Conservation (phyloP, 2,888 invertebrate species). For the Mimas tiliae region DNA sequence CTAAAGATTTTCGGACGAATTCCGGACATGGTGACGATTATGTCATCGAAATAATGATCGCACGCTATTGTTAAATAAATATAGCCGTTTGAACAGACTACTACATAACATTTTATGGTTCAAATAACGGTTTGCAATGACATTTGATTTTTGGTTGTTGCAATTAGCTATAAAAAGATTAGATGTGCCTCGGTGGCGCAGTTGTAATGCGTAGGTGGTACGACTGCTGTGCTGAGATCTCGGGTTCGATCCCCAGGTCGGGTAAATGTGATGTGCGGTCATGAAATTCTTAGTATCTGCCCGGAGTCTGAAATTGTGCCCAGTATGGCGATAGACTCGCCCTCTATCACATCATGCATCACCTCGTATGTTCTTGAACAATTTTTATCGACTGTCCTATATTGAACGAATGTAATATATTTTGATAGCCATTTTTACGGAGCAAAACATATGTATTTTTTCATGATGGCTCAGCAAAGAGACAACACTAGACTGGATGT, state of each 20-base stretch:
- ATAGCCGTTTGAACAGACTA: not conserved
- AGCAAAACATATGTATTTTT: not conserved
- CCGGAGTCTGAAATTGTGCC: too few species aligned
- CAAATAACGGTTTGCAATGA: not conserved
- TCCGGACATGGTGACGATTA: conserved; percentile 4
- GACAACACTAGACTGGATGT: too few species aligned
- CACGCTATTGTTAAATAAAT: conserved; percentile 6
- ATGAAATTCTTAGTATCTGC: too few species aligned
- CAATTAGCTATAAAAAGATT: not conserved
- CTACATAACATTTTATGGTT: not conserved
- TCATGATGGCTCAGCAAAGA: too few species aligned
- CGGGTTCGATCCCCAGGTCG: too few species aligned
- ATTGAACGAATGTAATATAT: not conserved
- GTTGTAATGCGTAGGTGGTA: too few species aligned
- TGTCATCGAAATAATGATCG: conserved; percentile 2
- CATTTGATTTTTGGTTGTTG: not conserved
- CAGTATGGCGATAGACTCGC: too few species aligned
- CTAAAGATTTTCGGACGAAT: not conserved
- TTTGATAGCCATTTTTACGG: not conserved
- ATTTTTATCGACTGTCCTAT: conserved; percentile 11
- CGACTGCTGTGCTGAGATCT: too few species aligned
- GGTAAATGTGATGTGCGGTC: too few species aligned
- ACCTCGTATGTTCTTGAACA: conserved; percentile 6
- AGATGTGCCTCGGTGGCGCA: too few species aligned
- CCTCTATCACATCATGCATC: too few species aligned